Evolutionary conservation across 2,888 invertebrate genomes (phyloP).

Genomic region (Brachycybe producta): DNA sequence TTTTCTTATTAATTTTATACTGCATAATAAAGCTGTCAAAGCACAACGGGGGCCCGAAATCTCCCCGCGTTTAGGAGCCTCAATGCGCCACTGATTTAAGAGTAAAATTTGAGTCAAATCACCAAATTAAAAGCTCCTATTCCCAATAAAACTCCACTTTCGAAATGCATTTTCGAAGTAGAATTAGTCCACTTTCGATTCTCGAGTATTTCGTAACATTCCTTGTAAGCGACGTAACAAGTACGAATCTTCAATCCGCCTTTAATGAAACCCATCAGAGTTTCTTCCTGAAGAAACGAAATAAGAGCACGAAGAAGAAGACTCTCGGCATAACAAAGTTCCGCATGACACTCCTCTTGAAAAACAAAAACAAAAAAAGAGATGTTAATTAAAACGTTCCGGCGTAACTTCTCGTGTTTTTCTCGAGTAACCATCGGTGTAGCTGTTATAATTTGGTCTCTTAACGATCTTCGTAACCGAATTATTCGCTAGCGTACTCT

Average conservation of each 20-base stretch:
- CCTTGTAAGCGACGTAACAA: slow-evolving; percentile 81
- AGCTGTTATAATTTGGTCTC: slow-evolving; percentile 59
- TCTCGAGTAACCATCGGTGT: slow-evolving; percentile 58
- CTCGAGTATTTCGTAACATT: slow-evolving; percentile 68
- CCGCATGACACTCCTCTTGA: slow-evolving; percentile 72
- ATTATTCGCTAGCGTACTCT: slow-evolving; percentile 53
- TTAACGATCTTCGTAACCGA: slow-evolving; percentile 68
- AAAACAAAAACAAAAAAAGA: slow-evolving; percentile 1
- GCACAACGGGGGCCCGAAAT: too few species aligned
- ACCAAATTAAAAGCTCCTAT: slow-evolving; percentile 84
- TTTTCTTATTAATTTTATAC: too few species aligned
- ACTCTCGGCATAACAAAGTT: slow-evolving; percentile 86
- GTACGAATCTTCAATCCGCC: slow-evolving; percentile 84
- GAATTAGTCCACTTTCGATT: slow-evolving; percentile 57
- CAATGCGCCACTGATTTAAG: too few species aligned
- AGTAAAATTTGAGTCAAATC: slow-evolving; percentile 27
- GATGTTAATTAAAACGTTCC: background rate
- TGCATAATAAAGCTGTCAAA: too few species aligned
- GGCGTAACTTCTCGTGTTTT: too few species aligned
- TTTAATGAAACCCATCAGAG: slow-evolving; percentile 76
- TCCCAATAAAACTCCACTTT: slow-evolving; percentile 82
- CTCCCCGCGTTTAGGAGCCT: too few species aligned
- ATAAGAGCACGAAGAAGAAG: slow-evolving; percentile 75
- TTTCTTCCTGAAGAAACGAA: slow-evolving; percentile 89
- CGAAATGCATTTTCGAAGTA: slow-evolving; percentile 53